phyloP scores from a whole-genome alignment of 2,113 vertebrate genomes.

The Platysteira castanea region DNA sequence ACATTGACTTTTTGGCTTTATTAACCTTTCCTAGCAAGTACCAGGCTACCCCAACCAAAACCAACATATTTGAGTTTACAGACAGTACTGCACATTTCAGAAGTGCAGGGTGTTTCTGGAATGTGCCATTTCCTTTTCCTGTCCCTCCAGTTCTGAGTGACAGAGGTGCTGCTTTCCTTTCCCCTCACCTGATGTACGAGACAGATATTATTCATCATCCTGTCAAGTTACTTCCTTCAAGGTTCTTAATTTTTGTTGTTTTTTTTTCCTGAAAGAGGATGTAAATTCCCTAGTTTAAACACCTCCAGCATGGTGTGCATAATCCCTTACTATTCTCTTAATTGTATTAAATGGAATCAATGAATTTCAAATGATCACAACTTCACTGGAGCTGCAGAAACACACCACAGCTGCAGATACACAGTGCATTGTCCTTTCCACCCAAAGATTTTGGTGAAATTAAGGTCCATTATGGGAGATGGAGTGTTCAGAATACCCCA shows the following conservation, averaged over 20 bases:
- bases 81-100: background rate
- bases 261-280: background rate
- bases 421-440: background rate
- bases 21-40: background rate
- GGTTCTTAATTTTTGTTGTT: background rate
- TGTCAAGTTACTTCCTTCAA: constrained; percentile 21
- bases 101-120: background rate
- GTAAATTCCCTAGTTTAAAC: background rate
- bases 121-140: background rate
- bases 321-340: background rate
- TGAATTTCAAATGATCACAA: background rate
- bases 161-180: background rate
- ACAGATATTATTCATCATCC: background rate
- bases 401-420: background rate
- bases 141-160: background rate
- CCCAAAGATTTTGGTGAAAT: background rate
- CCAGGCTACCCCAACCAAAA: background rate
- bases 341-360: background rate
- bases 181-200: background rate
- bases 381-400: background rate
- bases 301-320: background rate
- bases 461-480: background rate
- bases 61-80: background rate
- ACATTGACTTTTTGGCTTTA: background rate
- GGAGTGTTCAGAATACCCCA: background rate